Evolutionary conservation across 1,140 invertebrate genomes (phyloP).

Genomic region (Drosophila littoralis): DNA sequence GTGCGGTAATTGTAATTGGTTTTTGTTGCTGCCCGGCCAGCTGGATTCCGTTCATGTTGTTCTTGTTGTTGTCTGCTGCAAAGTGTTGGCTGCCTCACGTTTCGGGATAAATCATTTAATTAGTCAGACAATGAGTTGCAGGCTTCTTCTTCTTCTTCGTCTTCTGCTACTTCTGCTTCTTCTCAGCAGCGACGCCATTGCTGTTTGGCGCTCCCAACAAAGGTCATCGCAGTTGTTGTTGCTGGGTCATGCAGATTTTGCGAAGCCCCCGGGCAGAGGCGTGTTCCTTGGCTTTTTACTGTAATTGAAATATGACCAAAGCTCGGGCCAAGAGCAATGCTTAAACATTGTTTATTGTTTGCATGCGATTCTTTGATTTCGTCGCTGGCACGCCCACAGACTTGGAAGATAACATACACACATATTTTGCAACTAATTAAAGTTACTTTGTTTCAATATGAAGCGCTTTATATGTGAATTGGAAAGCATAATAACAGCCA

Average conservation of each 20-base stretch:
- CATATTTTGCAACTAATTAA: slow-evolving; percentile 65
- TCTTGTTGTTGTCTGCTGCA: slow-evolving; percentile 39
- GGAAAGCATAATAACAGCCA: slow-evolving; percentile 22
- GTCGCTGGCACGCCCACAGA: slow-evolving; percentile 20
- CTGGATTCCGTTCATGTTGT: slow-evolving; percentile 33
- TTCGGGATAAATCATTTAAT: slow-evolving; percentile 83
- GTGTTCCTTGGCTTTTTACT: slow-evolving; percentile 55
- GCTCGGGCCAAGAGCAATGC: slow-evolving; percentile 46
- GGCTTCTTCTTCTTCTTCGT: slow-evolving; percentile 13
- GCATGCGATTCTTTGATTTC: slow-evolving; percentile 17
- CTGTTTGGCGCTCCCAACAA: slow-evolving; percentile 45
- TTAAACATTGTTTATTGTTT: slow-evolving; percentile 51
- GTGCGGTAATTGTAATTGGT: slow-evolving; percentile 83
- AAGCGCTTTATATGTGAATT: slow-evolving; percentile 35
- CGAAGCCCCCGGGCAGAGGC: slow-evolving; percentile 37
- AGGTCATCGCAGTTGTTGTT: slow-evolving; percentile 65
- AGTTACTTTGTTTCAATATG: slow-evolving; percentile 48
- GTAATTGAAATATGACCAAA: slow-evolving; percentile 70
- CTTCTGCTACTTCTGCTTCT: slow-evolving; percentile 1
- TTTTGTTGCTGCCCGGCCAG: slow-evolving; percentile 55
- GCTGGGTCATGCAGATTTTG: slow-evolving; percentile 26
- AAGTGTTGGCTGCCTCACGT: slow-evolving; percentile 72
- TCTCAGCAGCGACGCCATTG: slow-evolving; percentile 39
- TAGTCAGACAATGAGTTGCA: slow-evolving; percentile 76
- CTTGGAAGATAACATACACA: slow-evolving; percentile 1